A percentile compares a stretch with the other conserved stretches of the same genome.
phyloP scores from a whole-genome alignment of 2,888 invertebrate genomes.

The Phorcus lineatus region DNA sequence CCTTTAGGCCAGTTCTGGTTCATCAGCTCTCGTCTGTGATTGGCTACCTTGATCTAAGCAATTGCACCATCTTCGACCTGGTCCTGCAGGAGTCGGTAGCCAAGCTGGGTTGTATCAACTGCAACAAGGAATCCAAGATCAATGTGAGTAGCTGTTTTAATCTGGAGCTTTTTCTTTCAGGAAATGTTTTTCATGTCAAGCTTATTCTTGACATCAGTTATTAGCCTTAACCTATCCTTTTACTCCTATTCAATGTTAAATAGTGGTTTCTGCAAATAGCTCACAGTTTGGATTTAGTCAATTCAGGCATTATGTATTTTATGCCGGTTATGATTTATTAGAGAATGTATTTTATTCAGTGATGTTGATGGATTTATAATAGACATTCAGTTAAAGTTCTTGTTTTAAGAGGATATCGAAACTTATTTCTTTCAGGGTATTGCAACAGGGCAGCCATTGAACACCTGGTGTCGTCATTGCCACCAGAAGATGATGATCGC shows the following conservation, averaged over 20 bases:
- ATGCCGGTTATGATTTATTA: no score
- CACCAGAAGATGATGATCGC: conserved; percentile 73
- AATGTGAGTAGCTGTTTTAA: conserved; percentile 58
- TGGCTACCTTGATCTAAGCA: conserved; percentile 74
- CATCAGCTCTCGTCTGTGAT: conserved; percentile 71
- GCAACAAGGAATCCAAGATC: conserved; percentile 69
- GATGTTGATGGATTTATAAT: no score
- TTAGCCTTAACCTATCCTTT: no score
- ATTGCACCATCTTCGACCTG: conserved; percentile 73
- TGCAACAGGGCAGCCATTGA: conserved; percentile 68
- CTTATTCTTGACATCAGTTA: no score
- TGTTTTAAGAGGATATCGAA: no score
- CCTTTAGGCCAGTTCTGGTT: conserved; percentile 67
- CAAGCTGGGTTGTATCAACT: conserved; percentile 72
- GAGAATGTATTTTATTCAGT: no score
- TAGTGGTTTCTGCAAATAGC: no score
- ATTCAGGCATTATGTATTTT: no score
- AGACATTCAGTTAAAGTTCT: no score
- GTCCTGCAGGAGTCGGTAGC: conserved; percentile 71
- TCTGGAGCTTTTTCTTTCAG: not conserved
- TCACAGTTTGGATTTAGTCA: no score
- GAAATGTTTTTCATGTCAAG: not conserved
- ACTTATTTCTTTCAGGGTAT: conserved; percentile 63
- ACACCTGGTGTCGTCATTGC: conserved; percentile 74
- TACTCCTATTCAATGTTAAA: no score